phyloP scores from a whole-genome alignment of 2,113 vertebrate species.

The Abramis brama region DNA sequence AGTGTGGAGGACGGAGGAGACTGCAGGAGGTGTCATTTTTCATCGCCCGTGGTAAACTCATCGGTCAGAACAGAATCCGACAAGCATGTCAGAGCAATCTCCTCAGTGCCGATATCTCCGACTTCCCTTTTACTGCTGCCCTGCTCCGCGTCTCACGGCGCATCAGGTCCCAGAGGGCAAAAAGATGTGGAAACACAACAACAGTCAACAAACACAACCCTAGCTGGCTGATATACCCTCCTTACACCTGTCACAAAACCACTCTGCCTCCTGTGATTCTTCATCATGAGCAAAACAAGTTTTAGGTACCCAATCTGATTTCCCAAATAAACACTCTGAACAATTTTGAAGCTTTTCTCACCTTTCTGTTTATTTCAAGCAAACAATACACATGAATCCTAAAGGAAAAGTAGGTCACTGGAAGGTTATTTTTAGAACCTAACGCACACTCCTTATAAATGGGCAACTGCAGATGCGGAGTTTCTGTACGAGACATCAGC shows the following conservation, averaged over 20 bases:
- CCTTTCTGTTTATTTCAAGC: conserved; percentile 12
- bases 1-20: neutral
- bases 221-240: neutral
- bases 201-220: conserved; percentile 31
- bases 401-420: conserved; percentile 72
- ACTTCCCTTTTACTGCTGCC: conserved; percentile 43
- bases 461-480: conserved; percentile 62
- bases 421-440: conserved; percentile 75
- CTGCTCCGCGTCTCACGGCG: conserved; percentile 17
- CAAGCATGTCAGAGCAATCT: conserved; percentile 57
- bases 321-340: conserved; percentile 39
- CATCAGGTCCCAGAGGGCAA: conserved; percentile 38
- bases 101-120: conserved; percentile 46
- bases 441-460: conserved; percentile 61
- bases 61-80: conserved; percentile 53
- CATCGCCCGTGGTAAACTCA: conserved; percentile 39
- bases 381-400: conserved; percentile 65
- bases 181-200: conserved; percentile 41
- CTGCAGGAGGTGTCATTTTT: conserved; percentile 43
- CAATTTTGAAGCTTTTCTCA: conserved; percentile 28
- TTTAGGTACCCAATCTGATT: conserved; percentile 37
- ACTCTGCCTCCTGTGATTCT: conserved; percentile 11
- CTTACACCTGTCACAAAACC: conserved; percentile 23
- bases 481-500: conserved; percentile 63
- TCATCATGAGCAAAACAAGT: conserved; percentile 20